Conservation (phyloP, 2,113 vertebrate species). For the Channa maculata region DNA sequence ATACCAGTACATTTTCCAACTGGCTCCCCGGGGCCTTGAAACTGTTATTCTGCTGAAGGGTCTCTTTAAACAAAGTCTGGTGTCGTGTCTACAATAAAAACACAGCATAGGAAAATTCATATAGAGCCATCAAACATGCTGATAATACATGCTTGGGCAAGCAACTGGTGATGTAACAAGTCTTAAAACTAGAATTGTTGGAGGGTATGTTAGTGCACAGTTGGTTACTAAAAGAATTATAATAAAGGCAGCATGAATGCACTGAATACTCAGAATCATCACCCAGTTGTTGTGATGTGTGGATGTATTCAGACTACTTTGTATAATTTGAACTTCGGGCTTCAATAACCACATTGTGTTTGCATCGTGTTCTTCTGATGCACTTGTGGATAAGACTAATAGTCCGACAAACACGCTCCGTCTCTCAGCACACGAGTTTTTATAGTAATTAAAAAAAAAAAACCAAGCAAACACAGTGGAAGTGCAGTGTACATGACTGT, state of each 20-base stretch:
- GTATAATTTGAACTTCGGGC: slow-evolving; percentile 11
- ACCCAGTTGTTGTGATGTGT: slow-evolving; percentile 60
- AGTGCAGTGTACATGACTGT: background rate
- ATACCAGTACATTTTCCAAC: slow-evolving; percentile 51
- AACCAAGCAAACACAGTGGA: background rate
- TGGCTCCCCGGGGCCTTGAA: slow-evolving; percentile 41
- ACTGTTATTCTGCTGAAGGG: slow-evolving; percentile 20
- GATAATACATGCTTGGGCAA: slow-evolving; percentile 35
- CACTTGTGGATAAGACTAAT: slow-evolving; percentile 46
- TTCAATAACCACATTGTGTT: slow-evolving; percentile 63
- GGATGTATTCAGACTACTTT: slow-evolving; percentile 40
- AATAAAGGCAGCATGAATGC: slow-evolving; percentile 57
- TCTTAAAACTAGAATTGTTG: no score
- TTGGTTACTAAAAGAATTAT: background rate
- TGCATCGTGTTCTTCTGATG: slow-evolving; percentile 39
- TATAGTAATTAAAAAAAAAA: background rate
- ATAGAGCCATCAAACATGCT: slow-evolving; percentile 9
- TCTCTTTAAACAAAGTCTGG: slow-evolving; percentile 34
- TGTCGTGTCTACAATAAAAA: slow-evolving; percentile 28
- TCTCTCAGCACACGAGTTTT: background rate
- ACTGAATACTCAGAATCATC: slow-evolving; percentile 46
- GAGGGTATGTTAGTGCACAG: background rate
- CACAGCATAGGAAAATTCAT: slow-evolving; percentile 42
- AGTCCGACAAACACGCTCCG: slow-evolving; percentile 2
- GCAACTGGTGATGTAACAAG: slow-evolving; percentile 1